Base-by-base conservation (phyloP, 2,797 vertebrate species). In the Thaleichthys pacificus region DNA sequence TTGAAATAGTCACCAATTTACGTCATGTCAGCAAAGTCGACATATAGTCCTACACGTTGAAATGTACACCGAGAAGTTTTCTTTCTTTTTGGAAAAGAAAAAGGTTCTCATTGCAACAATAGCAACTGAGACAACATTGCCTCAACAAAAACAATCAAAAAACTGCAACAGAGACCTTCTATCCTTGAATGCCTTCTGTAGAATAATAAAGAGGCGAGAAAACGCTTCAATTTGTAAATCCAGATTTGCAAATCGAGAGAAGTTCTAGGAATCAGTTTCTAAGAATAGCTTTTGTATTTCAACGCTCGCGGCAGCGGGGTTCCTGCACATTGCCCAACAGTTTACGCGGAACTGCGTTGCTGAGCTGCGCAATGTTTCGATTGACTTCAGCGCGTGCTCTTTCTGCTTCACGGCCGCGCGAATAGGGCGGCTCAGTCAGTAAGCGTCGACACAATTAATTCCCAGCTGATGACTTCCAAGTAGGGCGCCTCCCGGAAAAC, bases 231-330 rank as follows among this genome's bases (percentile, higher is more conserved):
- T 26, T 30, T 74, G 71, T 78, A 77, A 28, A 81, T 71, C 84
- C 79, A 83, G 47, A 71, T 75, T 32, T 68, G 58, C 57, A 35
- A 68, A 66, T 74, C 74, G 61, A 73, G 79, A 15, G 69, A 75
- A 73, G 9, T 92, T 92, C 90, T 81, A 28, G 81, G 87, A 93
- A 92, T 83, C 78, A 14, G 74, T 67, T 91, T 93, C 91, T 84
- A 72, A 80, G 90, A 91, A 93, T 83, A 70, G 86, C 78, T 87
- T 87, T 85, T 85, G 78, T 70, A 82, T 91, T 87, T 88, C 82
- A 81, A 81, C 80, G 80, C 83, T 79, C 65, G 72, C 78, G 85
- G 77, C 70, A 68, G 66, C 21, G 24, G 26, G 21, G 67, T 49
- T 47, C 42, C 58, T 15, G n/a, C 73, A 30, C 60, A 47, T 74